Evolutionary conservation across 1,140 invertebrate genomes (phyloP), one percentile per base, ranked within the genome.

Genomic region (Pseudomyrmex concolor): DNA sequence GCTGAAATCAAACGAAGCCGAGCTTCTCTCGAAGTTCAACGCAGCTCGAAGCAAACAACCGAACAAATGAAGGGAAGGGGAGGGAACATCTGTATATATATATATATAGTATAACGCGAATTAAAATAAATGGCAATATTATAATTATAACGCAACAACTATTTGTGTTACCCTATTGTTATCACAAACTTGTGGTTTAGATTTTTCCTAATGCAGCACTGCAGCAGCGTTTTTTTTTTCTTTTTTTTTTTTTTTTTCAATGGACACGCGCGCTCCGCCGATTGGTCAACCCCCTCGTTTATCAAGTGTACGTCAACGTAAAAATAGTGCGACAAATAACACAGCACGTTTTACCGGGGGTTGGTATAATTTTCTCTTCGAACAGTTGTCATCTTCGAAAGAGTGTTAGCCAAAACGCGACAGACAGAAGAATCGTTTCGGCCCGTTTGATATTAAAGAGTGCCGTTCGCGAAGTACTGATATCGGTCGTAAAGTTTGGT

Each of bases 391-490:
- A 34, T 34, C 63, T 15, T 66, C 50, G 34, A 54, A 67, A 82
- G 48, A 68, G 60, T 78, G 66, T 87, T 64, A 78, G 45, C 48
- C 67, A 51, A 51, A 74, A 63, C 25, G 51, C 22, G 34, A 57
- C 60, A 72, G 57, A 67, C n/a, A 62, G 72, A 73, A 8, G 78
- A 73, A 60, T 34, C 34, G 19, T 66, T 13, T 87, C 85, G 17
- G 57, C 77, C 48, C 5, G 34, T 34, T 85, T 88, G 76, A 85
- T 91, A 93, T 94, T 95, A 97, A 91, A 97, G 95, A 90, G 99
- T 99, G 84, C 99, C 99, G 95, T 99, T 99, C 84, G 99, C 99
- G 89, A 99, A 97, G 95, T 99, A 99, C 95, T 99, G 99, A 95
- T 99, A 99, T 89, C 98, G 97, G 95, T 99, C 99, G 94, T 99